Evolutionary conservation across 2,797 vertebrate genomes (phyloP), one percentile per base, ranked within the genome.

Genomic region (Pipistrellus nathusii): DNA sequence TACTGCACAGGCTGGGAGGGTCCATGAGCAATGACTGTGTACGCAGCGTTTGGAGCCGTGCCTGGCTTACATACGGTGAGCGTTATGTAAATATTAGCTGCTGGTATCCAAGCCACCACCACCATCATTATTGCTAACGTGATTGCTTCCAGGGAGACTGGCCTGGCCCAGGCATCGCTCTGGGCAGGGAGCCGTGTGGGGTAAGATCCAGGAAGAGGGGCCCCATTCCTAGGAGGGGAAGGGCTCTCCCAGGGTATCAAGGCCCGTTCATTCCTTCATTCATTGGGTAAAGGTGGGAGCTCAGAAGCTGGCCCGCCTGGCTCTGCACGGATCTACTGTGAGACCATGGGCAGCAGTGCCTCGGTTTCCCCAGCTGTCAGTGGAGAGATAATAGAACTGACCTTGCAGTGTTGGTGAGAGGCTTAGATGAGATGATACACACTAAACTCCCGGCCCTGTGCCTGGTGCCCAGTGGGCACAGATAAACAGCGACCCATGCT

Each of bases 401-500:
- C 55, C 57, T 81, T 8, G 0, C 6, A 0, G 66, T 9, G 0
- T 13, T 2, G 13, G 12, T 2, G 20, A 17, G 32, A 18, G 72
- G 62, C 53, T 3, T 4, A 5, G 3, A 21, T 44, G 35, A 18
- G 1, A 12, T 14, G 8, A 30, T 3, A 20, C 0, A 0, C 32
- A 27, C 2, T 18, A 2, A 46, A 76, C 10, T 32, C 25, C 2
- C 0, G 35, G 12, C 2, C 68, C 25, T 2, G 4, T 0, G 4
- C 10, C 15, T 2, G 41, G 66, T 2, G 0, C 1, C 2, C 10
- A 14, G 62, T 4, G 64, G 86, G 46, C 25, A 13, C 0, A 5
- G 4, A 7, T 7, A 5, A 3, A 11, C 2, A 0, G 18, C 1
- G 20, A 9, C 38, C 21, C 30, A 1, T 0, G 2, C 14, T 11